Conservation (phyloP, 2,888 invertebrate genomes). For the Schrankia costaestrigalis region DNA sequence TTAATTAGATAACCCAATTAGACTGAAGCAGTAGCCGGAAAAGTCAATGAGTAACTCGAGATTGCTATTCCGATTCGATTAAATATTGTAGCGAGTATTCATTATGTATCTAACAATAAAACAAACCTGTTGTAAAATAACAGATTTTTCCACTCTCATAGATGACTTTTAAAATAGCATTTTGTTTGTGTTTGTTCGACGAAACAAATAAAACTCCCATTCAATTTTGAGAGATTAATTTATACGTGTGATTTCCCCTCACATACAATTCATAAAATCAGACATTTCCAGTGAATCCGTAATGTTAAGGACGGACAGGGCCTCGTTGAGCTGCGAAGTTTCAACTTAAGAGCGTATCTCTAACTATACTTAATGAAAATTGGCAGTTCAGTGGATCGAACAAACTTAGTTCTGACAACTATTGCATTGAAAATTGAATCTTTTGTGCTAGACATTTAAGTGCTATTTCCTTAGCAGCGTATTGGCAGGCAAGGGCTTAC, state of each 20-base stretch:
- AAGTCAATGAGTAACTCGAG: too few relatives aligned
- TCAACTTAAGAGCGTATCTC: slow-evolving; percentile 51
- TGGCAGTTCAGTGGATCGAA: slow-evolving; percentile 69
- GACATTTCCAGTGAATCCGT: slow-evolving; percentile 51
- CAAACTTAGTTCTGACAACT: slow-evolving; percentile 41
- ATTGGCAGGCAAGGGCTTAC: not conserved
- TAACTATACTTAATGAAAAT: slow-evolving; percentile 69
- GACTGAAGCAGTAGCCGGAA: too few relatives aligned
- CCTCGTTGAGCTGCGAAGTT: slow-evolving; percentile 49
- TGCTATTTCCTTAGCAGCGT: slow-evolving; percentile 9
- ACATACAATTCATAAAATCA: slow-evolving; percentile 49
- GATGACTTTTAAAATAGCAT: too few relatives aligned
- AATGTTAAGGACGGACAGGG: slow-evolving; percentile 57
- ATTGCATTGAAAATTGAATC: slow-evolving; percentile 18
- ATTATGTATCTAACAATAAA: too few relatives aligned
- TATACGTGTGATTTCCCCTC: slow-evolving; percentile 29
- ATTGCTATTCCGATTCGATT: too few relatives aligned
- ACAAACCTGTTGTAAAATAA: too few relatives aligned
- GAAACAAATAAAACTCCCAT: slow-evolving; percentile 33
- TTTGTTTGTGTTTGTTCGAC: slow-evolving; percentile 12
- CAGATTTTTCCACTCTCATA: too few relatives aligned
- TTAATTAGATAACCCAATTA: too few relatives aligned
- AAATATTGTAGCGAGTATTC: too few relatives aligned
- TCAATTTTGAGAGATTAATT: slow-evolving; percentile 41
- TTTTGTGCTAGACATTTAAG: slow-evolving; percentile 14